These are phyloP conservation scores for Centropyge bicolor DNA, from an alignment of 2,797 vertebrate species.

Conservation along the genomic window DNA sequence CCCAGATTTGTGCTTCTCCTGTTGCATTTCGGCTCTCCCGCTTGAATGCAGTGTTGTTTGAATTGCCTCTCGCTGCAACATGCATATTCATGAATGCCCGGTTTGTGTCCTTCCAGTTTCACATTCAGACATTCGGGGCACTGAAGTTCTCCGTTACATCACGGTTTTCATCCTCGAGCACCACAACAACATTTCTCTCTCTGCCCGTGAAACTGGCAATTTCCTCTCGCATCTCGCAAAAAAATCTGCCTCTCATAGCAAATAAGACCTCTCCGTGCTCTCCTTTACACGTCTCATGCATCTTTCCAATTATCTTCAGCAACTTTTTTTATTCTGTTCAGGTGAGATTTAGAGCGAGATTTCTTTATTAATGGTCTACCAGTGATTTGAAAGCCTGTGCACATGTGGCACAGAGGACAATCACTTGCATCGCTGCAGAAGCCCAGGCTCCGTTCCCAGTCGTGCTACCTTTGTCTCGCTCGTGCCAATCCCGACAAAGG, in stretches of 20 bases:
- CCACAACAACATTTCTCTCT: slow-evolving; percentile 52
- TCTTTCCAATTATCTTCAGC: slow-evolving; percentile 20
- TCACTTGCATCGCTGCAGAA: slow-evolving; percentile 15
- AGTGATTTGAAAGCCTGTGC: slow-evolving; percentile 32
- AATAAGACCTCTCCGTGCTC: slow-evolving; percentile 33
- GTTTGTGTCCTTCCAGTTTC: slow-evolving; percentile 66
- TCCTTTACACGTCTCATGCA: slow-evolving; percentile 14
- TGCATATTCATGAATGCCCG: slow-evolving; percentile 72
- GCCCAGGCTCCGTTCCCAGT: slow-evolving; percentile 1
- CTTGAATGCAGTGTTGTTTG: slow-evolving; percentile 50
- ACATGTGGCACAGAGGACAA: slow-evolving; percentile 9
- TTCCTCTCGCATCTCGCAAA: slow-evolving; percentile 50
- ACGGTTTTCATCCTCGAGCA: slow-evolving; percentile 55
- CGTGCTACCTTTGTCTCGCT: background rate
- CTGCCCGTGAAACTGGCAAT: slow-evolving; percentile 53
- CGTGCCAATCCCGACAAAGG: slow-evolving; percentile 15
- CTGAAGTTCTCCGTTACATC: slow-evolving; percentile 53
- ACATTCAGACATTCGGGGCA: slow-evolving; percentile 47
- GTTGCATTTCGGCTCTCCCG: slow-evolving; percentile 36
- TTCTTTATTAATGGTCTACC: slow-evolving; percentile 24
- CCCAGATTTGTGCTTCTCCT: slow-evolving; percentile 46
- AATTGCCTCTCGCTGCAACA: slow-evolving; percentile 50
- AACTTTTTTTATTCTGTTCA: slow-evolving; percentile 18
- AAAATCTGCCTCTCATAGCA: slow-evolving; percentile 35
- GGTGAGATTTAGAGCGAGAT: slow-evolving; percentile 14